Evolutionary conservation across 1,140 invertebrate genomes (phyloP), one percentile per base, ranked within the genome.

Genomic region (Augochlora pura): DNA sequence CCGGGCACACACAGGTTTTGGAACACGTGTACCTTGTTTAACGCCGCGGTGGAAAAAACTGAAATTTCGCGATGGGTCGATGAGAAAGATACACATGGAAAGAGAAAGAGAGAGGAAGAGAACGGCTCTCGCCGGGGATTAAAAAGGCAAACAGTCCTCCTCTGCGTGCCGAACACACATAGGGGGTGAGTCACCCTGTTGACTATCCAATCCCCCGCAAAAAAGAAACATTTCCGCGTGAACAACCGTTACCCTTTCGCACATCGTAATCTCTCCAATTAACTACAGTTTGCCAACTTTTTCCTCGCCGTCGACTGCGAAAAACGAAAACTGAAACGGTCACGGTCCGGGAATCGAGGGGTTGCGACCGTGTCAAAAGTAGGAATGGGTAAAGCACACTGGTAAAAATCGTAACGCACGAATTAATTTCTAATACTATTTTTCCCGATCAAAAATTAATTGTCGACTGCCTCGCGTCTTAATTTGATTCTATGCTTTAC

Each of bases 141-240:
- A 72, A 72, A 78, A 72, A 64, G 60, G 60, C 76, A 78, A 64
- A 64, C 46, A n/a, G 52, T 21, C 46, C 38, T 23, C 70, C 38
- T 69, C 59, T 27, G 27, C 25, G 23, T 21, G 46, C 49, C 38
- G 32, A 23, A 16, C 46, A 21, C 42, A 46, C 42, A 46, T n/a
- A 23, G 9, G 76, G 59, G 57, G 42, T 78, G 76, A 78, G 6
- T 78, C 76, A 77, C 25, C n/a, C 10, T 46, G 49, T 72, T 78
- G 46, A 72, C 67, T 66, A 60, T 46, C 60, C 38, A 64, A 72
- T 77, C 49, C 46, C 32, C 39, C 21, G 38, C 23, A 14, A 62
- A 54, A 72, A 69, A 60, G 60, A 72, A 72, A 72, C 59, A 64
- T 77, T 77, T 64, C n/a, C 76, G 23, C 62, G 60, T 64, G 70